phyloP scores from a whole-genome alignment of 1,140 invertebrate species.

The Nebria ingens region DNA sequence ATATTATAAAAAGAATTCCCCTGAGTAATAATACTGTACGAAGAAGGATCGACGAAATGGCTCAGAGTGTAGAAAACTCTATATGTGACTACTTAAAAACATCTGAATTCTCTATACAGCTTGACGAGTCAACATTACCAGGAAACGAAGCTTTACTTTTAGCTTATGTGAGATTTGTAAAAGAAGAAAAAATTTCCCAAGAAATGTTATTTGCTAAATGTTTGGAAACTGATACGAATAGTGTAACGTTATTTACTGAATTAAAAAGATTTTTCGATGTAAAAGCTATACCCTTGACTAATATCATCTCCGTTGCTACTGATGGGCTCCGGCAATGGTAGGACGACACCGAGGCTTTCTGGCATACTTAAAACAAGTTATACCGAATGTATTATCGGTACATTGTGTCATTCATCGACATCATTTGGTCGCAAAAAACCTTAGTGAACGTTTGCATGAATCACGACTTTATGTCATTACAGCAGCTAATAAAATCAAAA shows the following conservation, averaged over 20 bases:
- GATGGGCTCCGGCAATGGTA: conserved; percentile 25
- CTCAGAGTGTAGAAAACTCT: not conserved
- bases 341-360: conserved; percentile 18
- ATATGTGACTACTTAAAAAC: not conserved
- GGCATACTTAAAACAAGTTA: conserved; percentile 13
- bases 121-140: not conserved
- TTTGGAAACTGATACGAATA: conserved; percentile 16
- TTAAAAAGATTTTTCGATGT: conserved; percentile 22
- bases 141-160: conserved; percentile 16
- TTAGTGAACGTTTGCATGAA: conserved; percentile 7
- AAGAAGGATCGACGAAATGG: conserved; percentile 12
- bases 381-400: conserved; percentile 16
- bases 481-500: conserved; percentile 25
- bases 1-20: conserved; percentile 11
- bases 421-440: conserved; percentile 18
- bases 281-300: conserved; percentile 24
- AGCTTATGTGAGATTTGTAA: conserved; percentile 17
- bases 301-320: conserved; percentile 25
- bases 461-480: conserved; percentile 21
- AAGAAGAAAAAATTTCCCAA: conserved; percentile 18
- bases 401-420: conserved; percentile 16
- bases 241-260: conserved; percentile 31
- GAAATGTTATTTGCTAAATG: conserved; percentile 19
- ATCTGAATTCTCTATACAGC: not conserved
- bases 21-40: conserved; percentile 14